Conservation (phyloP, 1,140 invertebrate species). For the Trachymyrmex cornetzi region DNA sequence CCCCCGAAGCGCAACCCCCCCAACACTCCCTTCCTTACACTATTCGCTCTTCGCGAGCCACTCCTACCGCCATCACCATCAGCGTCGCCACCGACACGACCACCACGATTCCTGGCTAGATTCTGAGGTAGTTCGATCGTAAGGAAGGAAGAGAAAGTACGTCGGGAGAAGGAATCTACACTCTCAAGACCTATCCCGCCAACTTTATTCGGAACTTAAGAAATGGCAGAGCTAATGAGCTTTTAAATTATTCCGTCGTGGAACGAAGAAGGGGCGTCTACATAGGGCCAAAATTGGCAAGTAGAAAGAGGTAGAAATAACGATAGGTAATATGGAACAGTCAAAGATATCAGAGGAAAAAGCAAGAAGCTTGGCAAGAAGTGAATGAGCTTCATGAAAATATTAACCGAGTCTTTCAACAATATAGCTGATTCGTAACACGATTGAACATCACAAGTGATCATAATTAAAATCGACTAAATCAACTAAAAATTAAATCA, state of each 20-base stretch:
- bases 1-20: conserved; percentile 66
- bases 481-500: not conserved
- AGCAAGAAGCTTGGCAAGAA: not conserved
- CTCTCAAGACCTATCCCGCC: conserved; percentile 64
- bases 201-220: conserved; percentile 82
- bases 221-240: conserved; percentile 84
- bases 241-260: conserved; percentile 82
- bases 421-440: not conserved
- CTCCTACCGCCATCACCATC: conserved; percentile 75
- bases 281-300: conserved; percentile 39
- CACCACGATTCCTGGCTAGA: conserved; percentile 66
- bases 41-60: conserved; percentile 69
- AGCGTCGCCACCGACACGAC: conserved; percentile 70
- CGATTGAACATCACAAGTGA: not conserved
- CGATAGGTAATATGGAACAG: not conserved
- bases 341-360: conserved; percentile 1
- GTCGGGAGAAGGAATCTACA: conserved; percentile 17
- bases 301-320: not conserved
- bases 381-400: not conserved
- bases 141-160: conserved; percentile 66
- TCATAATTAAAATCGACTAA: conserved; percentile 1
- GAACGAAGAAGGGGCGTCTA: conserved; percentile 59
- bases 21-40: conserved; percentile 58
- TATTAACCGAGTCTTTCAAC: not conserved
- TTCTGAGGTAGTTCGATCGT: conserved; percentile 66